These are phyloP conservation scores for Saxicola maurus DNA, from an alignment of 2,797 vertebrate species.

Conservation along the genomic window DNA sequence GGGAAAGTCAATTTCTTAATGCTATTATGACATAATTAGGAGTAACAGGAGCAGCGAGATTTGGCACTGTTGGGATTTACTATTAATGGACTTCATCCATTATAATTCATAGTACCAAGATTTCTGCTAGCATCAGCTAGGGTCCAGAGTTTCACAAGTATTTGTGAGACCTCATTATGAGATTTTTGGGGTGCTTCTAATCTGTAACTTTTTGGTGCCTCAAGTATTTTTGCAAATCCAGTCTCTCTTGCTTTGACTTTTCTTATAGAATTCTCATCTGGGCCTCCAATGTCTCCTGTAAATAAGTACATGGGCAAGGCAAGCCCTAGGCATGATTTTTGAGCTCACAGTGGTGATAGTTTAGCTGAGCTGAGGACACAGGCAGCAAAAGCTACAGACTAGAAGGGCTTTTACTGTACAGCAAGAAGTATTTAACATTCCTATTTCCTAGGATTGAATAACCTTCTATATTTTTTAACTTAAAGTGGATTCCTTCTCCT, in stretches of 20 bases:
- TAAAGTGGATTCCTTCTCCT: neutral
- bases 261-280: neutral
- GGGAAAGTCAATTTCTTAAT: neutral
- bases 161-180: neutral
- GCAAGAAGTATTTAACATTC: neutral
- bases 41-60: neutral
- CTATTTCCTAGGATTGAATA: neutral
- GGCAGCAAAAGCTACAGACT: neutral
- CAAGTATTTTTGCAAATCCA: neutral
- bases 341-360: neutral
- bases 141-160: neutral
- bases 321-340: neutral
- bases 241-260: neutral
- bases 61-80: neutral
- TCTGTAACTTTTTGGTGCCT: neutral
- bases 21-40: neutral
- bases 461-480: neutral
- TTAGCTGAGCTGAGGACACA: neutral
- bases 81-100: neutral
- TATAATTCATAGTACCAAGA: neutral
- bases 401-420: neutral
- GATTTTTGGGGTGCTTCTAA: neutral
- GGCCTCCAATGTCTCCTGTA: neutral
- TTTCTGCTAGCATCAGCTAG: neutral
- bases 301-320: neutral